These are phyloP conservation scores for Tenrec ecaudatus DNA, from an alignment of 2,113 vertebrate species.

Conservation along the genomic window DNA sequence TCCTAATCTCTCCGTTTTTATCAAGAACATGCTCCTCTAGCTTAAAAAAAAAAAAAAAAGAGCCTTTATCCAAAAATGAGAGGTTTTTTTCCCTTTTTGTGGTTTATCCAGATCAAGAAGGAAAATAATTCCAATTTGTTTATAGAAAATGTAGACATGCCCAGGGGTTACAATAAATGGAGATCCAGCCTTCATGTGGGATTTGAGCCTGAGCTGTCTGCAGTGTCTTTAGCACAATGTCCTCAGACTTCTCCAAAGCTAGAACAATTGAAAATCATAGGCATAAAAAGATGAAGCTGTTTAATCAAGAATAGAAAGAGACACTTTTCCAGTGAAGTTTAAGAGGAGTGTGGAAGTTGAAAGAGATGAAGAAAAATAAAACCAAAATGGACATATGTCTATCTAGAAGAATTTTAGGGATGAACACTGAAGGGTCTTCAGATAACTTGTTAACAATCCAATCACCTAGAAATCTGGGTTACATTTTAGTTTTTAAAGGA, in stretches of 20 bases:
- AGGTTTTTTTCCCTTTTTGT: background rate
- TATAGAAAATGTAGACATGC: constrained; percentile 72
- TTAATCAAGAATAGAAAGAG: constrained; percentile 63
- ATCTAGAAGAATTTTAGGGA: constrained; percentile 8
- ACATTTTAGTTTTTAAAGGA: constrained; percentile 47
- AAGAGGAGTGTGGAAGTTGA: constrained; percentile 39
- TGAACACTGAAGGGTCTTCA: background rate
- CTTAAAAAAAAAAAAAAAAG: background rate
- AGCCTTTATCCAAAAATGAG: constrained; percentile 57
- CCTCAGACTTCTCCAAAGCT: constrained; percentile 70
- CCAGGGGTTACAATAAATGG: constrained; percentile 76
- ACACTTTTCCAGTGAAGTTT: constrained; percentile 31
- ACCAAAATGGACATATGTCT: background rate
- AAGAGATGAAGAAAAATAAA: background rate
- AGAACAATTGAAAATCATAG: constrained; percentile 66
- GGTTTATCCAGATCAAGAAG: constrained; percentile 72
- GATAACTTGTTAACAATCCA: background rate
- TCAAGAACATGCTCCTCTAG: constrained; percentile 6
- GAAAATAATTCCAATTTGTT: constrained; percentile 77
- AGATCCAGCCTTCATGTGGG: constrained; percentile 77
- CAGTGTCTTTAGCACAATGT: constrained; percentile 63
- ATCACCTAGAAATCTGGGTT: constrained; percentile 36
- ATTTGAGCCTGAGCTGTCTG: constrained; percentile 72
- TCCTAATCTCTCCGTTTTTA: background rate
- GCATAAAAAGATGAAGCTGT: constrained; percentile 70